phyloP scores from a whole-genome alignment of 53 echinoderm and acorn worm species.

The Patiria pectinifera region DNA sequence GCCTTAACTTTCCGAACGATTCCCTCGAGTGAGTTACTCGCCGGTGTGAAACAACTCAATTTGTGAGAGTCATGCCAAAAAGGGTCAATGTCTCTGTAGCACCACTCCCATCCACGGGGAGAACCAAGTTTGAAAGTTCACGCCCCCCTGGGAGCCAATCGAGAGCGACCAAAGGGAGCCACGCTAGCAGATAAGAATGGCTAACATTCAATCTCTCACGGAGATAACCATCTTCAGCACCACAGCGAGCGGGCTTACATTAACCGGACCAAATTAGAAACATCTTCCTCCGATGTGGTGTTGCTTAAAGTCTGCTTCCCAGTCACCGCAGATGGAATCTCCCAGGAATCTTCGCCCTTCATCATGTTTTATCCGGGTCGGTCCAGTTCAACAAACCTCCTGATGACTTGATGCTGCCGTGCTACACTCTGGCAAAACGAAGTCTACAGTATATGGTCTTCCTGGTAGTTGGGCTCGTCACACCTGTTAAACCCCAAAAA shows the following conservation, averaged over 20 bases:
- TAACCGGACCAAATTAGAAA: neutral
- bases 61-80: neutral
- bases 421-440: neutral
- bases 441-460: neutral
- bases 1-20: too few relatives aligned
- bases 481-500: neutral
- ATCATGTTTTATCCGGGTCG: neutral
- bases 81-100: neutral
- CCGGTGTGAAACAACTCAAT: neutral
- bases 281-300: neutral
- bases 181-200: neutral
- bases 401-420: neutral
- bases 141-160: neutral
- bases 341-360: neutral
- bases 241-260: neutral
- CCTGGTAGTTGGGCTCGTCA: neutral
- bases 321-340: neutral
- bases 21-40: neutral
- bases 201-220: neutral
- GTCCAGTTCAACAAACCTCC: neutral
- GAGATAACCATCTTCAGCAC: neutral
- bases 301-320: neutral
- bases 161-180: neutral
- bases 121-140: neutral
- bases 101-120: conserved; percentile 26